phyloP scores from a whole-genome alignment of 1,140 invertebrate genomes.

The Pectinophora gossypiella region DNA sequence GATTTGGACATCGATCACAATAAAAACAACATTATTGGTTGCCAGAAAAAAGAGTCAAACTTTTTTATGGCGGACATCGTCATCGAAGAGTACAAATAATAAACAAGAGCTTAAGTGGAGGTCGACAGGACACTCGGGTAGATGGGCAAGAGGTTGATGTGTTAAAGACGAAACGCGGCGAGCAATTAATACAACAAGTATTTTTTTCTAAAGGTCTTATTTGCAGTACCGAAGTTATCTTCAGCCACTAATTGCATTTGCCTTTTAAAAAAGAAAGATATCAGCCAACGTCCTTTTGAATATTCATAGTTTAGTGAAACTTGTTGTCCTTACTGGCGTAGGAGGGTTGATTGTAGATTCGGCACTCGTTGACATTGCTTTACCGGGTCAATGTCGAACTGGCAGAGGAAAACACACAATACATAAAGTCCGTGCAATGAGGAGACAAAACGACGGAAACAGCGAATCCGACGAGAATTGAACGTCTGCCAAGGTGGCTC shows the following conservation, averaged over 20 bases:
- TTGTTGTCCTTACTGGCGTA: neutral
- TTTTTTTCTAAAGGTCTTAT: no score
- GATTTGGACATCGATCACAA: no score
- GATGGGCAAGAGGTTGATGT: neutral
- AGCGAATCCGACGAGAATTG: neutral
- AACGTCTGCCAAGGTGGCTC: neutral
- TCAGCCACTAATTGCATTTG: no score
- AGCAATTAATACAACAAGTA: no score
- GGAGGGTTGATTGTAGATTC: neutral
- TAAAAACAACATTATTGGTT: no score
- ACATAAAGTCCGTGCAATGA: neutral
- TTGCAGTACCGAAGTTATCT: no score
- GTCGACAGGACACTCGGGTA: neutral
- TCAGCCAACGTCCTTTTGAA: neutral
- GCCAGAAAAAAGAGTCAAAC: neutral
- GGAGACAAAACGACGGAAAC: neutral
- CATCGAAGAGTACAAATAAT: neutral
- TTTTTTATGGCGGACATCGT: neutral
- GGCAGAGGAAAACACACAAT: neutral
- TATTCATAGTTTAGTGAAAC: neutral
- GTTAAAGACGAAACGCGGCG: no score
- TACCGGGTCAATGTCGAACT: neutral
- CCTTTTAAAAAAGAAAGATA: no score
- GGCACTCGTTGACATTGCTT: conserved; percentile 2
- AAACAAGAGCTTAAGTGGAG: neutral